A percentile compares a stretch with the other conserved stretches of the same genome.
Evolutionary conservation across 2,797 vertebrate genomes (phyloP).

Genomic region (Scarus forsteni): DNA sequence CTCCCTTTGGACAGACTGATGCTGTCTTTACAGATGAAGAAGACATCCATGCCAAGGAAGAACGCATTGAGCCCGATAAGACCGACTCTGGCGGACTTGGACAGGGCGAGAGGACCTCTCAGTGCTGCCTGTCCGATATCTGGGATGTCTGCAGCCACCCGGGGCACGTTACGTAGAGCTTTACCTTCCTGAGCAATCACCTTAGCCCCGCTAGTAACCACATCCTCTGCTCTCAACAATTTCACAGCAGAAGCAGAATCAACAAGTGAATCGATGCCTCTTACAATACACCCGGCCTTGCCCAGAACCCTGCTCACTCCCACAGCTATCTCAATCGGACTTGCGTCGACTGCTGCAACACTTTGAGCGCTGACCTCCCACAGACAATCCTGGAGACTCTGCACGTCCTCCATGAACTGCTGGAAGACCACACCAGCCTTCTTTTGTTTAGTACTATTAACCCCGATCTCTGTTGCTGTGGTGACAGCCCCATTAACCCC

Average conservation of each 20-base stretch:
- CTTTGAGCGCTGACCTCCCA: conserved; percentile 35
- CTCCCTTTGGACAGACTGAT: conserved; percentile 76
- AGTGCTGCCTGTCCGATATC: conserved; percentile 74
- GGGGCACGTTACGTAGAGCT: conserved; percentile 56
- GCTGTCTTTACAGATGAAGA: conserved; percentile 79
- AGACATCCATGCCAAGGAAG: conserved; percentile 78
- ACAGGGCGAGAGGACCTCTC: conserved; percentile 58
- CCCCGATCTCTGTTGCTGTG: too few relatives aligned
- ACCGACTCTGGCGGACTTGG: conserved; percentile 64
- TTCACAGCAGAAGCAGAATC: too few relatives aligned
- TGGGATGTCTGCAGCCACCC: conserved; percentile 69
- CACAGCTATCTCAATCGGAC: fast-evolving
- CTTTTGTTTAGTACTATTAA: too few relatives aligned
- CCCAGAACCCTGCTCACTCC: conserved; percentile 6
- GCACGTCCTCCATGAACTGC: too few relatives aligned
- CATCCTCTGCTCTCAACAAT: conserved; percentile 38
- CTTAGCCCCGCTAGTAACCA: conserved; percentile 37
- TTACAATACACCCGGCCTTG: conserved; percentile 11
- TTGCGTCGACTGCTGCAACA: not conserved
- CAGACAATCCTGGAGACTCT: conserved; percentile 53
- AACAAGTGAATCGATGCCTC: conserved; percentile 42
- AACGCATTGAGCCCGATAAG: conserved; percentile 73
- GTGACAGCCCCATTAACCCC: too few relatives aligned
- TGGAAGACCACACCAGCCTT: too few relatives aligned
- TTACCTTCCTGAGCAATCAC: conserved; percentile 57